These are phyloP conservation scores for Gandaritis pyraliata DNA, from an alignment of 2,888 invertebrate genomes.

Conservation along the genomic window DNA sequence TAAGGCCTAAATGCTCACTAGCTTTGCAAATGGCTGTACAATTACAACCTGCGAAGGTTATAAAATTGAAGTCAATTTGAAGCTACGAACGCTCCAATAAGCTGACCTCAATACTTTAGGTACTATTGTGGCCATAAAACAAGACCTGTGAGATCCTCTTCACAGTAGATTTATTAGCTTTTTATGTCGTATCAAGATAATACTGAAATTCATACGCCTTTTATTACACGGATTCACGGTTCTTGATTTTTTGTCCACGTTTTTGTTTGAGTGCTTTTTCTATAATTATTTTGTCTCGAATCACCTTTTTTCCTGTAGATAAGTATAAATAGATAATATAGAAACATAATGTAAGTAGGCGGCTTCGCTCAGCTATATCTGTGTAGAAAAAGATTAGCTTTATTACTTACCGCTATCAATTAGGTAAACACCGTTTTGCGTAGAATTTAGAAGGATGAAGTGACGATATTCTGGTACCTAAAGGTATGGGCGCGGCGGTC, in stretches of 20 bases:
- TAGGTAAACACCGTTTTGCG: too few species aligned
- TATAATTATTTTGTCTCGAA: background rate
- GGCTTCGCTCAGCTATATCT: background rate
- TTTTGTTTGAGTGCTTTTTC: background rate
- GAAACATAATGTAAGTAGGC: too few species aligned
- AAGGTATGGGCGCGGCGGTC: too few species aligned
- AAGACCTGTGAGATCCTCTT: slow-evolving; percentile 48
- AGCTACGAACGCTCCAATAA: slow-evolving; percentile 43
- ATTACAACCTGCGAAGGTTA: slow-evolving; percentile 30
- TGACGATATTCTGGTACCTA: too few species aligned
- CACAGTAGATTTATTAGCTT: slow-evolving; percentile 41
- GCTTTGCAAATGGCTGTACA: too few species aligned
- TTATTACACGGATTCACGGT: slow-evolving; percentile 7
- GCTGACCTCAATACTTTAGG: slow-evolving; percentile 60
- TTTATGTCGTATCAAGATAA: slow-evolving; percentile 27
- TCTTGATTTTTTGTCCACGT: slow-evolving; percentile 3
- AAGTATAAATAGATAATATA: too few species aligned
- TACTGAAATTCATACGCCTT: slow-evolving; percentile 13
- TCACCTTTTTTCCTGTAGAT: background rate
- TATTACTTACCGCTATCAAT: too few species aligned
- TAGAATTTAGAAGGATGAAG: too few species aligned
- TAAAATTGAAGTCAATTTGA: slow-evolving; percentile 29
- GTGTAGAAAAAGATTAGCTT: too few species aligned
- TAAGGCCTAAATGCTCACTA: too few species aligned
- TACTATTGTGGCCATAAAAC: slow-evolving; percentile 59